Evolutionary conservation across 2,113 vertebrate genomes (phyloP).

Genomic region (Scatophagus argus): DNA sequence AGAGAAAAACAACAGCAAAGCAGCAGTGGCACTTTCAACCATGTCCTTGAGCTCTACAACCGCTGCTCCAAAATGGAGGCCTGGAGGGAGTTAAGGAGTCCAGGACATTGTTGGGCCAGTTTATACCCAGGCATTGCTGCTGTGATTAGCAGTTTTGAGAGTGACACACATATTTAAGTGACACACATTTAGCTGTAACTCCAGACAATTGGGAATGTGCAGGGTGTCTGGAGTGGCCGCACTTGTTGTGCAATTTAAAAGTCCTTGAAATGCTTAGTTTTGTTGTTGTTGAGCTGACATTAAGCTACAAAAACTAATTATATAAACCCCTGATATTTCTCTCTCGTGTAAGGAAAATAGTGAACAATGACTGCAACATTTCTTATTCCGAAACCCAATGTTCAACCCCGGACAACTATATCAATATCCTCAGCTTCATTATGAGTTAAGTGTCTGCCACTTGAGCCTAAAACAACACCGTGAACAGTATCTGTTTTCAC

Average conservation of each 20-base stretch:
- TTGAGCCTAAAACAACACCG: constrained; percentile 9
- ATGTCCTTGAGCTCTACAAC: constrained; percentile 69
- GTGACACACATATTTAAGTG: constrained; percentile 54
- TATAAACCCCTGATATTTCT: constrained; percentile 24
- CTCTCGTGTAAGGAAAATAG: constrained; percentile 4
- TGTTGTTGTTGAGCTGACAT: constrained; percentile 18
- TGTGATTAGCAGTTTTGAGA: constrained; percentile 68
- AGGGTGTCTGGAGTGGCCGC: constrained; percentile 18
- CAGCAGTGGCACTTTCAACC: constrained; percentile 71
- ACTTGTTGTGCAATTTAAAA: constrained; percentile 2
- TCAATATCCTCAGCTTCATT: constrained; percentile 42
- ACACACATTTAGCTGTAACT: constrained; percentile 57
- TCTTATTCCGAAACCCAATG: neutral
- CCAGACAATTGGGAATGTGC: constrained; percentile 57
- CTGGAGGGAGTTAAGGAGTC: constrained; percentile 59
- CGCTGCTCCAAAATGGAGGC: constrained; percentile 75
- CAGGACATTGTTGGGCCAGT: constrained; percentile 45
- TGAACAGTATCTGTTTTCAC: constrained; percentile 4
- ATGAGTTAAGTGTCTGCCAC: constrained; percentile 29
- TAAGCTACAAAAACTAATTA: constrained; percentile 4
- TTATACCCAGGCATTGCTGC: constrained; percentile 47
- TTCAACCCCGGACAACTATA: constrained; percentile 6
- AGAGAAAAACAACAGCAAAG: constrained; percentile 78
- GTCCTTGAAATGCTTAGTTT: constrained; percentile 17
- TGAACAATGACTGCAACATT: constrained; percentile 14